Conservation (phyloP, 2,113 vertebrate species). For the Hirundichthys speculiger region DNA sequence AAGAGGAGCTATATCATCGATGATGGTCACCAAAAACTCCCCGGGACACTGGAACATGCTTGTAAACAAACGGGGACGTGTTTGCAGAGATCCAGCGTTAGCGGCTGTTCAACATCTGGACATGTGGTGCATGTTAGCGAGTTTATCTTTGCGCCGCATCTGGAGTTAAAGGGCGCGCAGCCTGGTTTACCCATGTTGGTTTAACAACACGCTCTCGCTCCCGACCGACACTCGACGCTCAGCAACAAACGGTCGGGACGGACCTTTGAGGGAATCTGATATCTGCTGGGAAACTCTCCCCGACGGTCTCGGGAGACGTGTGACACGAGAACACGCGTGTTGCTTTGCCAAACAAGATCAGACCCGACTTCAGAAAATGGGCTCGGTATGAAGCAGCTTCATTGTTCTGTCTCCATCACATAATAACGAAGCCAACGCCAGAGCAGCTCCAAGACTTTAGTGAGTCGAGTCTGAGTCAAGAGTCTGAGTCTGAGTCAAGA, state of each 20-base stretch:
- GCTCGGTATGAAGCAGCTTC: neutral
- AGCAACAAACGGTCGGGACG: too few species aligned
- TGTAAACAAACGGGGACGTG: neutral
- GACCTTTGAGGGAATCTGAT: too few species aligned
- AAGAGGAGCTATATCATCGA: conserved; percentile 61
- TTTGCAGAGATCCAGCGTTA: conserved; percentile 10
- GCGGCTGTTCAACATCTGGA: conserved; percentile 18
- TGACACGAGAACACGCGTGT: too few species aligned
- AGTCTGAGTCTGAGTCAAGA: neutral
- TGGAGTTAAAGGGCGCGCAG: neutral
- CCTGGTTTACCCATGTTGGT: too few species aligned
- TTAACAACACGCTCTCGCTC: too few species aligned
- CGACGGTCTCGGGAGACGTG: too few species aligned
- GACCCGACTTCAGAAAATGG: too few species aligned
- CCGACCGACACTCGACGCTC: too few species aligned
- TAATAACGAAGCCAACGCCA: neutral
- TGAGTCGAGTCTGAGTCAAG: conserved; percentile 1
- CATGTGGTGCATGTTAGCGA: conserved; percentile 59
- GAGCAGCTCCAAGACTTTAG: conserved; percentile 12
- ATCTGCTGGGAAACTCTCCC: too few species aligned
- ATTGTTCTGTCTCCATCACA: neutral
- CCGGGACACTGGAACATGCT: conserved; percentile 12
- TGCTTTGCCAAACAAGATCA: too few species aligned
- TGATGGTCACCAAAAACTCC: conserved; percentile 28
- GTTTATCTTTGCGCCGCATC: conserved; percentile 54